Conservation (phyloP, 2,888 invertebrate genomes). For the Sphecodes monilicornis region DNA sequence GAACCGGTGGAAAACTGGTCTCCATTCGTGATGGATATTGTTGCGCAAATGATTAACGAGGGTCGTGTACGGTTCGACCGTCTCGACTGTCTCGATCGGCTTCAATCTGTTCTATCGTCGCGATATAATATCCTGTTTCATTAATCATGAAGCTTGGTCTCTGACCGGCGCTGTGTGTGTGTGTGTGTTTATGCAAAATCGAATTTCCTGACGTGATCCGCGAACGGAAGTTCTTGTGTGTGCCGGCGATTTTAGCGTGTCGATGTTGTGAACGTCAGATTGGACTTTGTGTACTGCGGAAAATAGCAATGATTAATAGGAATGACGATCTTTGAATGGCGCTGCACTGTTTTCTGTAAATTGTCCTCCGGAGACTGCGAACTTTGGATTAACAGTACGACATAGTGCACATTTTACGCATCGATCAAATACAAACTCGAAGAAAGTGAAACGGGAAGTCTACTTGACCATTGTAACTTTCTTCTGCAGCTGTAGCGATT, state of each 20-base stretch:
- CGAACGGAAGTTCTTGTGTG: neutral
- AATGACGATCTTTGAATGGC: too few species aligned
- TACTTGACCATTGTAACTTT: too few species aligned
- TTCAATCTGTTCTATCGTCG: neutral
- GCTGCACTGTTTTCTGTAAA: too few species aligned
- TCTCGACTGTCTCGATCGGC: neutral
- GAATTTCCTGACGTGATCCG: neutral
- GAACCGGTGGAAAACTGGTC: neutral
- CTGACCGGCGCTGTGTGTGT: neutral
- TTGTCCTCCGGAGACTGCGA: too few species aligned
- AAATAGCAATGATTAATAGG: neutral
- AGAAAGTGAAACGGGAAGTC: too few species aligned
- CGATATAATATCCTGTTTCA: neutral
- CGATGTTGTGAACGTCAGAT: neutral
- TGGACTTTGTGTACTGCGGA: neutral
- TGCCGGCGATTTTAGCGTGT: neutral
- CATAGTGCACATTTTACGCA: too few species aligned
- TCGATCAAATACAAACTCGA: too few species aligned
- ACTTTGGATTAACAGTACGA: too few species aligned
- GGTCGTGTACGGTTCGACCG: too few species aligned
- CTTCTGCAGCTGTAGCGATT: too few species aligned
- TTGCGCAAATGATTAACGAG: conserved; percentile 39
- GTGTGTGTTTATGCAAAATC: neutral
- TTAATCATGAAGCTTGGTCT: neutral
- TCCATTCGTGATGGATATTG: neutral